Percentiles rank a stretch among this genome's conserved stretches.
These are phyloP conservation scores for Taxidea taxus DNA, from an alignment of 2,113 vertebrate genomes.

Conservation along the genomic window DNA sequence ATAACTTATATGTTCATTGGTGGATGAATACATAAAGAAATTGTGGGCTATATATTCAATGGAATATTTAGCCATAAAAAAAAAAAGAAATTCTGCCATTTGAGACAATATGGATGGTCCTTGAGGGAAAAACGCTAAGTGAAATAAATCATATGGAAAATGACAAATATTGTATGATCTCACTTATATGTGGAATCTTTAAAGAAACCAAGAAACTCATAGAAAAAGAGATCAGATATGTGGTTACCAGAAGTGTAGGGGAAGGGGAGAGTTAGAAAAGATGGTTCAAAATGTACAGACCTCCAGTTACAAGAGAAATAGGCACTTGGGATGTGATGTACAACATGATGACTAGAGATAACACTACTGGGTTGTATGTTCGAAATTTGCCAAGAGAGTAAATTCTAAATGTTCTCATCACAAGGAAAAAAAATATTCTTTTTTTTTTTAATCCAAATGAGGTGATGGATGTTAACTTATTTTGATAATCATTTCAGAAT, in stretches of 20 bases:
- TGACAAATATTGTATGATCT: not conserved
- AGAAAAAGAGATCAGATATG: not conserved
- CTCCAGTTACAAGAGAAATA: not conserved
- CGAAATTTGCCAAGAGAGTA: not conserved
- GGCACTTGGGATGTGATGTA: not conserved
- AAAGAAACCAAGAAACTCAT: not conserved
- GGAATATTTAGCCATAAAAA: not conserved
- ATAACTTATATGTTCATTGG: no score
- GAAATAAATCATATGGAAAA: not conserved
- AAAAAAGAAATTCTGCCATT: not conserved
- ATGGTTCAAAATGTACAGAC: not conserved
- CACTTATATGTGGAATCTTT: not conserved
- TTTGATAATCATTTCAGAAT: not conserved
- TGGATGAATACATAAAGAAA: not conserved
- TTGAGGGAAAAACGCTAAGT: not conserved
- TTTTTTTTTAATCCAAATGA: not conserved
- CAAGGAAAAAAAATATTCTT: not conserved
- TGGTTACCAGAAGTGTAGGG: not conserved
- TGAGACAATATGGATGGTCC: not conserved
- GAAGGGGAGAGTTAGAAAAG: not conserved
- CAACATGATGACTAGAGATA: not conserved
- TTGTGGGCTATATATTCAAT: not conserved
- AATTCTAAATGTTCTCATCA: not conserved
- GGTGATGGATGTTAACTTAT: not conserved
- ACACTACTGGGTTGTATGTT: not conserved